Base-by-base conservation (phyloP, 2,888 invertebrate genomes). In the Adelognathus sp. region DNA sequence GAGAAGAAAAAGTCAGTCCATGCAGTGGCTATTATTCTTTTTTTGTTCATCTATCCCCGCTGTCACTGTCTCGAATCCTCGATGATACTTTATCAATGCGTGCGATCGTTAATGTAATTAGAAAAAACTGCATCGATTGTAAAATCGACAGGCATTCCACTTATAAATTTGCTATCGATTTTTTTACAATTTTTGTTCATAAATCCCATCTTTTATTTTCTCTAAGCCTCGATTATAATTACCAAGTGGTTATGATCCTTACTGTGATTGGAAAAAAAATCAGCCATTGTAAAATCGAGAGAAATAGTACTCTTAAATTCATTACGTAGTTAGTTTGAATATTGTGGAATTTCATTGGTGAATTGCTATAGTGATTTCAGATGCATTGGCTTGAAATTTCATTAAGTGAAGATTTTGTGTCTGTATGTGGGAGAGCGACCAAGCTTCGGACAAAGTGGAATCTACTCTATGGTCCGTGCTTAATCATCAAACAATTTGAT, bases 361-460 rank as follows among this genome's bases (percentile, higher is more conserved):
- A 36, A n/a, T n/a, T n/a, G n/a, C n/a, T 36, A 36, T 14, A 36
- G 18, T 18, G 36, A 21, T 33, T 18, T 41, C 67, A n/a, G n/a
- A n/a, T n/a, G n/a, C n/a, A n/a, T n/a, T n/a, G n/a, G n/a, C n/a
- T n/a, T n/a, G n/a, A n/a, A n/a, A n/a, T n/a, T n/a, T n/a, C n/a
- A n/a, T n/a, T n/a, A n/a, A n/a, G n/a, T n/a, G n/a, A n/a, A n/a
- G n/a, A n/a, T n/a, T n/a, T n/a, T n/a, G n/a, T n/a, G n/a, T n/a
- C n/a, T n/a, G n/a, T n/a, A n/a, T n/a, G n/a, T n/a, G n/a, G n/a
- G 31, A 58, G 58, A 56, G 58, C 44, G 46, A 60, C 77, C 21
- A 78, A 56, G 63, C 61, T 74, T 50, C 52, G 50, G 39, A 73
- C 50, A 36, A 78, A 61, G 71, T 70, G 72, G 36, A 78, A 71